Base-by-base conservation (phyloP, 2,888 invertebrate genomes). In the Periphyllus acericola region DNA sequence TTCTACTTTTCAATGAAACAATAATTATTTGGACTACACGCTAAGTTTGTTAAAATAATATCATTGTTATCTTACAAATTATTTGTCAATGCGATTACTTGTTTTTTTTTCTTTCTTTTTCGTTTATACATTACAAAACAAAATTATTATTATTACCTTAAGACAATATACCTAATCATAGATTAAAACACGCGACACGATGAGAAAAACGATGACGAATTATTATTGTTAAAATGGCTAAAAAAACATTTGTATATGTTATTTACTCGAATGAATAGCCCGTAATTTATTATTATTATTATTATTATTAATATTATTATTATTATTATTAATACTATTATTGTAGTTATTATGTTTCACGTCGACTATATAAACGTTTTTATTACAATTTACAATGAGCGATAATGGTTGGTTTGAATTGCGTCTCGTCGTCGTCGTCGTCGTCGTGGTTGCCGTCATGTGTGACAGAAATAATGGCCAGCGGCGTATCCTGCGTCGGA, bases 391-490 rank as follows among this genome's bases (percentile, higher is more conserved):
- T 80, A 80, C 86, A 87, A 40, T 87, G 86, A 81, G 86, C 86
- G 86, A 87, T 87, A 25, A 87, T 66, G 32, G 86, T 87, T 34
- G 80, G 86, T 80, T 81, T 80, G 80, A 87, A 87, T 55, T n/a
- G 86, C 17, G 80, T 40, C 21, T 80, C 72, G 55, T 79, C 79
- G 32, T 86, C 79, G 79, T 86, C 46, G 32, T 78, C 68, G 29
- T 85, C 71, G 52, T 34, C 52, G 71, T 36, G 0, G 46, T 76
- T 21, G 25, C 32, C n/a, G 68, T 84, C 84, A 84, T n/a, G 84
- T n/a, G 80, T 17, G 80, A 60, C 80, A 87, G 86, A 87, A 87
- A 87, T 87, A 87, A 79, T 66, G 80, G 86, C 86, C 80, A 80
- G 86, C 80, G 72, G 85, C 85, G 55, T 79, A 40, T 86, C 85